phyloP scores from a whole-genome alignment of 2,888 invertebrate species.

The Agriotes lineatus region DNA sequence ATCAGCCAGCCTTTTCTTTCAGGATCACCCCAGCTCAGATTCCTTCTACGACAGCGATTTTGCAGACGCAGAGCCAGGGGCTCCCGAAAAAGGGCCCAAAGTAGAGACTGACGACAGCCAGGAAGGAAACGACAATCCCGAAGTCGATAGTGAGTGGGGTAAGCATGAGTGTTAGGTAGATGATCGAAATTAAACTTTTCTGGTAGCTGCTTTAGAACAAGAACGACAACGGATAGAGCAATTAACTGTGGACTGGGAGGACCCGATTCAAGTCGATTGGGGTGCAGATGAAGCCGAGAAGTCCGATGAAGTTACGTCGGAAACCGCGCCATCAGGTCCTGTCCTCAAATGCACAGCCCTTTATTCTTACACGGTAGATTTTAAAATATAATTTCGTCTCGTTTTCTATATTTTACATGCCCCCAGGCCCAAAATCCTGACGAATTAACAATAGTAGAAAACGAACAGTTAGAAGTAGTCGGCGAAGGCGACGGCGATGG shows the following conservation, averaged over 20 bases:
- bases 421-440: slow-evolving; percentile 91
- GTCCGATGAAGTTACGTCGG: slow-evolving; percentile 58
- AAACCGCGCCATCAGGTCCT: slow-evolving; percentile 65
- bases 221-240: slow-evolving; percentile 82
- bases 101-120: slow-evolving; percentile 64
- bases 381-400: too few relatives aligned
- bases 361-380: slow-evolving; percentile 90
- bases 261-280: slow-evolving; percentile 88
- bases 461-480: slow-evolving; percentile 92
- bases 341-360: slow-evolving; percentile 89
- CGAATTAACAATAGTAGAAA: slow-evolving; percentile 93
- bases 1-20: too few relatives aligned
- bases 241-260: slow-evolving; percentile 81
- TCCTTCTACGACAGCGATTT: slow-evolving; percentile 93
- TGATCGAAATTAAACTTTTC: too few relatives aligned
- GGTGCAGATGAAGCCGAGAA: slow-evolving; percentile 73
- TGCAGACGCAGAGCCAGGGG: slow-evolving; percentile 75
- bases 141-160: slow-evolving; percentile 78
- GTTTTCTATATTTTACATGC: too few relatives aligned
- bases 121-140: slow-evolving; percentile 74
- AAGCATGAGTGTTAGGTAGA: slow-evolving; percentile 57
- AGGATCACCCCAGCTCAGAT: slow-evolving; percentile 90
- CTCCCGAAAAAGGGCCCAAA: slow-evolving; percentile 57
- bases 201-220: slow-evolving; percentile 76
- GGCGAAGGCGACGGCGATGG: slow-evolving; percentile 96